Conservation (phyloP, 2,888 invertebrate genomes). For the Thymelicus lineola region DNA sequence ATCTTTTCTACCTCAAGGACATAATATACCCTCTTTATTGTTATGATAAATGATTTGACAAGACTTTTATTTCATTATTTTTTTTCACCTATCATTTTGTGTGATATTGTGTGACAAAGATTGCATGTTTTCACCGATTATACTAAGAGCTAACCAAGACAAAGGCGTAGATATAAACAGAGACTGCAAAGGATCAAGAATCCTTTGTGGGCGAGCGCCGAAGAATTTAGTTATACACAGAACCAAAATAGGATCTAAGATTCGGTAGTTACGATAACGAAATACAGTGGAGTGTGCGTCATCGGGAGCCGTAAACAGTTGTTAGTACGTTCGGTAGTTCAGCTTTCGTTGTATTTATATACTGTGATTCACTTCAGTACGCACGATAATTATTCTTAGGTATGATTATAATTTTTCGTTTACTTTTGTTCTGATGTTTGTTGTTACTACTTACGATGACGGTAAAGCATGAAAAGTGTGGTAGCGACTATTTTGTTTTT, state of each 20-base stretch:
- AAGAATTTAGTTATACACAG: not conserved
- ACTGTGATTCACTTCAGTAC: slow-evolving; percentile 15
- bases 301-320: slow-evolving; percentile 23
- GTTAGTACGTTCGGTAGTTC: slow-evolving; percentile 3
- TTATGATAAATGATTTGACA: too few species aligned
- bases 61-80: too few species aligned
- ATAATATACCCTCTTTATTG: too few species aligned
- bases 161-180: too few species aligned
- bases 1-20: too few species aligned
- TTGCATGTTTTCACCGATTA: too few species aligned
- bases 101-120: too few species aligned
- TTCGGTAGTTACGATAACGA: slow-evolving; percentile 25
- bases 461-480: too few species aligned
- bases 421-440: not conserved
- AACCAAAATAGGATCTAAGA: slow-evolving; percentile 19
- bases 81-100: too few species aligned
- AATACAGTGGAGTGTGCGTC: slow-evolving; percentile 28
- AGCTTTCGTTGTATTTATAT: slow-evolving; percentile 13
- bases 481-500: too few species aligned
- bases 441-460: not conserved
- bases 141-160: too few species aligned
- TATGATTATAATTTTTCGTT: slow-evolving; percentile 8
- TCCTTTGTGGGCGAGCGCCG: not conserved
- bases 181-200: too few species aligned
- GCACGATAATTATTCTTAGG: slow-evolving; percentile 19